Conservation (phyloP, 2,113 vertebrate genomes). For the human region DNA sequence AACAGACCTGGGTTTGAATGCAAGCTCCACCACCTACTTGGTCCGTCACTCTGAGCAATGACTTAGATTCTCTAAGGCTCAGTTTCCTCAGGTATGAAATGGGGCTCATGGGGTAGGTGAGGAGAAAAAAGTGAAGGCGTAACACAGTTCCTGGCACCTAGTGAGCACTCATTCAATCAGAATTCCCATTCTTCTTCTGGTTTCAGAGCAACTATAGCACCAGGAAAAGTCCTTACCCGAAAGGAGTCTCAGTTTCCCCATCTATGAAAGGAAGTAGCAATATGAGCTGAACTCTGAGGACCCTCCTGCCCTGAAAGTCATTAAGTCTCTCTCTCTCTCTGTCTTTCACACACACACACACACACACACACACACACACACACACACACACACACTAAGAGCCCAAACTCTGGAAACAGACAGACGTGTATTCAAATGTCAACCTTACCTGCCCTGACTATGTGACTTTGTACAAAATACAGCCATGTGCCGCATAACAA, state of each 20-base stretch:
- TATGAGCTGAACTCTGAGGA: not conserved
- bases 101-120: not conserved
- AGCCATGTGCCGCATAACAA: too few relatives aligned
- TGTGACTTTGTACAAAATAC: not conserved
- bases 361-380: fast-evolving
- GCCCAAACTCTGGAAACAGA: not conserved
- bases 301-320: not conserved
- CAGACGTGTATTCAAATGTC: not conserved
- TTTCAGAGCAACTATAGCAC: not conserved
- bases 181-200: not conserved
- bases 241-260: not conserved
- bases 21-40: not conserved
- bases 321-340: not conserved
- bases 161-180: fast-evolving
- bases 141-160: too few relatives aligned
- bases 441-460: not conserved
- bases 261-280: not conserved
- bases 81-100: not conserved
- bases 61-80: not conserved
- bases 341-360: too few relatives aligned
- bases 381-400: not conserved
- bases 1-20: not conserved
- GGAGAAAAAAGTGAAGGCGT: not conserved
- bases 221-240: not conserved
- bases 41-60: too few relatives aligned